Evolutionary conservation across 35 echinoderm and acorn worm species (phyloP).

Genomic region (Hemicentrotus pulcherrimus): DNA sequence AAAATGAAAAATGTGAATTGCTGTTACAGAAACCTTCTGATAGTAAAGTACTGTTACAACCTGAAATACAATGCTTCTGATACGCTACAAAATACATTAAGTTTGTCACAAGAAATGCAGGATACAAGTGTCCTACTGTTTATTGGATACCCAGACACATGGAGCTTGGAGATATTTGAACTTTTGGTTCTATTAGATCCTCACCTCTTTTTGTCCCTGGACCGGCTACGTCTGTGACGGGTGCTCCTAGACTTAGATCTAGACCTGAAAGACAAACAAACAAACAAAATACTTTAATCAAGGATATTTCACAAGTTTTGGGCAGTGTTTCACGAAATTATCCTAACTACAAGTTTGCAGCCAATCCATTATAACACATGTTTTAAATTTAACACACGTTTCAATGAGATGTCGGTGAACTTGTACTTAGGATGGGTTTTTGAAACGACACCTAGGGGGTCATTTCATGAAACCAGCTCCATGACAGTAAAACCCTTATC

Average conservation of each 20-base stretch:
- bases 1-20: background rate
- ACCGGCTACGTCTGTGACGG: constrained; percentile 48
- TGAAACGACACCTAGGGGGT: no score
- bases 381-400: no score
- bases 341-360: no score
- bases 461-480: background rate
- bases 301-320: no score
- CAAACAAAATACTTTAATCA: background rate
- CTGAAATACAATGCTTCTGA: background rate
- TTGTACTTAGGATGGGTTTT: no score
- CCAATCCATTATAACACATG: no score
- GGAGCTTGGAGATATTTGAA: background rate
- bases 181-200: background rate
- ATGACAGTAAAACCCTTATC: background rate
- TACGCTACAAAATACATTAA: background rate
- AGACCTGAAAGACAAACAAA: constrained; percentile 34
- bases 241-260: constrained; percentile 59
- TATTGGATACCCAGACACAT: background rate
- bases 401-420: no score
- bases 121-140: background rate
- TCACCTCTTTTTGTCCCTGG: constrained; percentile 59
- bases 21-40: no score
- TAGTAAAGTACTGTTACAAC: background rate
- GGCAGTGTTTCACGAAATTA: no score
- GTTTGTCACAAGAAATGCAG: background rate